Evolutionary conservation across 2,888 invertebrate species (phyloP).

Genomic region (Eristalinus aeneus): DNA sequence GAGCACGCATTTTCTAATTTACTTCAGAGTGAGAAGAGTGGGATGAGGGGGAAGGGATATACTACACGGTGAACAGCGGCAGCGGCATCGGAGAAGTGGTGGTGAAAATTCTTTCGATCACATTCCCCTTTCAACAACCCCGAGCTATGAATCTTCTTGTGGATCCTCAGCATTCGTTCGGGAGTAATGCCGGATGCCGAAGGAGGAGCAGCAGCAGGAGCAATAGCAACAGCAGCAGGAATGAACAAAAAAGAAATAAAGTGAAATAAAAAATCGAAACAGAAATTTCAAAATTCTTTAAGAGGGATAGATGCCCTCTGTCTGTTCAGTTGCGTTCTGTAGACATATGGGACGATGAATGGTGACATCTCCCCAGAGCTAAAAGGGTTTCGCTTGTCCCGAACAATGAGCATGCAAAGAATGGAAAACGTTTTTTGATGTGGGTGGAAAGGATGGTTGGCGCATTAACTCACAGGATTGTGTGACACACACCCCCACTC

Average conservation of each 20-base stretch:
- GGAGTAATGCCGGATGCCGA: not conserved
- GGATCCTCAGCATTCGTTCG: slow-evolving; percentile 21
- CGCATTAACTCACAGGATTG: slow-evolving; percentile 19
- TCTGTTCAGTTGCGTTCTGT: slow-evolving; percentile 34
- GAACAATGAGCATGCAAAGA: slow-evolving; percentile 25
- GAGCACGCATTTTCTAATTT: slow-evolving; percentile 70
- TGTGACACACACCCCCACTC: not conserved
- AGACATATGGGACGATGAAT: slow-evolving; percentile 50
- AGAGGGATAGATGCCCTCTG: slow-evolving; percentile 38
- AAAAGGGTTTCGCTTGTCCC: slow-evolving; percentile 44
- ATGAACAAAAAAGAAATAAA: slow-evolving; percentile 29
- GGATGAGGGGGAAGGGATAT: not conserved
- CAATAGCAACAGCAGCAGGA: slow-evolving; percentile 1
- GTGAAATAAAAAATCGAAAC: slow-evolving; percentile 60
- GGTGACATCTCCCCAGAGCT: slow-evolving; percentile 45
- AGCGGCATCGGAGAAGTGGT: not conserved
- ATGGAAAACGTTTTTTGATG: not conserved
- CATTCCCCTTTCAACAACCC: slow-evolving; percentile 51
- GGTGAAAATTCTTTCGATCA: slow-evolving; percentile 66
- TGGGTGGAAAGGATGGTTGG: not conserved
- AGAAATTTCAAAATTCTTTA: slow-evolving; percentile 62
- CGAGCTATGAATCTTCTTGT: slow-evolving; percentile 52
- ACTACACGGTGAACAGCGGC: slow-evolving; percentile 1
- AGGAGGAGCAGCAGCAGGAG: not conserved
- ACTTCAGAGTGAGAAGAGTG: slow-evolving; percentile 30